A percentile compares a stretch with the other conserved stretches of the same genome.
phyloP scores from a whole-genome alignment of 2,113 vertebrate species.

The Syngnathus typhle region DNA sequence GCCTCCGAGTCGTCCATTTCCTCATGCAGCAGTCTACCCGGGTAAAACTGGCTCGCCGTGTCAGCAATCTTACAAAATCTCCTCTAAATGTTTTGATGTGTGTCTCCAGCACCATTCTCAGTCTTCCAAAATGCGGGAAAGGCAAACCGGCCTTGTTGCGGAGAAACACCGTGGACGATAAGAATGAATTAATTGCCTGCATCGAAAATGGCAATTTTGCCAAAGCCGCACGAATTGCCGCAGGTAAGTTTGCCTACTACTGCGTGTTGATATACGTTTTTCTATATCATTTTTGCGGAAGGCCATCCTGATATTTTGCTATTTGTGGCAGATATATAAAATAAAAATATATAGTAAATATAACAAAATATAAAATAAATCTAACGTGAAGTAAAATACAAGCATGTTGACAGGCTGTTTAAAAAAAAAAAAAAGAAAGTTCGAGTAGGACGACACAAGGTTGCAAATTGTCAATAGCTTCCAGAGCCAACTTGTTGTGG shows the following conservation, averaged over 20 bases:
- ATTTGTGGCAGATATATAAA: too few species aligned
- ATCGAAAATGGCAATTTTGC: constrained; percentile 95
- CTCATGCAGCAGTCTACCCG: constrained; percentile 85
- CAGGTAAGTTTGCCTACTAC: constrained; percentile 66
- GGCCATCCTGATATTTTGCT: too few species aligned
- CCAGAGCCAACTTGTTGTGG: constrained; percentile 22
- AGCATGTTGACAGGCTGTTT: too few species aligned
- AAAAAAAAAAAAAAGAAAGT: too few species aligned
- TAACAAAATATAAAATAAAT: too few species aligned
- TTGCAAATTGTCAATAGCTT: constrained; percentile 21
- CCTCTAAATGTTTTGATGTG: background rate
- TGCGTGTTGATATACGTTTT: background rate
- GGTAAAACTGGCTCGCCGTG: constrained; percentile 57
- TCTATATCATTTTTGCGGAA: too few species aligned
- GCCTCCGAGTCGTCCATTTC: constrained; percentile 95
- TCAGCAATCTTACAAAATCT: too few species aligned
- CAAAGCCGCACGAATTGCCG: constrained; percentile 90
- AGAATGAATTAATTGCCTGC: constrained; percentile 89
- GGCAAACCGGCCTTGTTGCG: constrained; percentile 91
- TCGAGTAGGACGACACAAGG: constrained; percentile 4
- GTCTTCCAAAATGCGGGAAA: constrained; percentile 86
- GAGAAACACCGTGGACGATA: constrained; percentile 89
- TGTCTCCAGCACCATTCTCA: constrained; percentile 61
- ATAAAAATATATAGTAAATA: too few species aligned
- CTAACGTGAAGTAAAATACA: too few species aligned